Evolutionary conservation across 2,797 vertebrate species (phyloP).

Genomic region (Leucoraja ocellata): DNA sequence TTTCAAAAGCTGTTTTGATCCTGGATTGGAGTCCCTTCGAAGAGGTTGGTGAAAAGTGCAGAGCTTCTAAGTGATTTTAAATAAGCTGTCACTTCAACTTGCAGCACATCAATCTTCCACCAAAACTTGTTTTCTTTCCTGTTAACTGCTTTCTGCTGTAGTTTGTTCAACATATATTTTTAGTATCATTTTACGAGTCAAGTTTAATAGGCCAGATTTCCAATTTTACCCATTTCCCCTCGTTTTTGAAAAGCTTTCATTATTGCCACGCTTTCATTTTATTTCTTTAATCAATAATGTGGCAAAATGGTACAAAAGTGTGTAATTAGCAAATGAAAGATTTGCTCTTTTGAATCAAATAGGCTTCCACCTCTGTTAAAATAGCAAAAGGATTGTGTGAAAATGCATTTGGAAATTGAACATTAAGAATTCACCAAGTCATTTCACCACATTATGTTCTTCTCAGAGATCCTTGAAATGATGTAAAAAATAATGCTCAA

Average conservation of each 20-base stretch:
- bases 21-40: background rate
- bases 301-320: background rate
- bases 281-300: background rate
- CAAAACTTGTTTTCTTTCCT: background rate
- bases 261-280: background rate
- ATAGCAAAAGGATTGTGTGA: background rate
- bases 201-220: background rate
- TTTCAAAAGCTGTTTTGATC: background rate
- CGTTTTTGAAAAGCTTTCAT: background rate
- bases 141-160: background rate
- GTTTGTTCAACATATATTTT: background rate
- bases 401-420: background rate
- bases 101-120: constrained; percentile 18
- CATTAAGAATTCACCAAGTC: background rate
- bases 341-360: background rate
- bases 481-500: background rate
- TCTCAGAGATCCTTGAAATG: background rate
- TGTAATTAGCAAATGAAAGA: background rate
- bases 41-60: background rate
- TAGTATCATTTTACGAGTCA: background rate
- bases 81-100: constrained; percentile 29
- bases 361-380: background rate
- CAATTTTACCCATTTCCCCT: background rate
- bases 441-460: background rate
- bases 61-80: background rate